Base-by-base conservation (phyloP, 2,888 invertebrate species). In the Tiphia femorata region DNA sequence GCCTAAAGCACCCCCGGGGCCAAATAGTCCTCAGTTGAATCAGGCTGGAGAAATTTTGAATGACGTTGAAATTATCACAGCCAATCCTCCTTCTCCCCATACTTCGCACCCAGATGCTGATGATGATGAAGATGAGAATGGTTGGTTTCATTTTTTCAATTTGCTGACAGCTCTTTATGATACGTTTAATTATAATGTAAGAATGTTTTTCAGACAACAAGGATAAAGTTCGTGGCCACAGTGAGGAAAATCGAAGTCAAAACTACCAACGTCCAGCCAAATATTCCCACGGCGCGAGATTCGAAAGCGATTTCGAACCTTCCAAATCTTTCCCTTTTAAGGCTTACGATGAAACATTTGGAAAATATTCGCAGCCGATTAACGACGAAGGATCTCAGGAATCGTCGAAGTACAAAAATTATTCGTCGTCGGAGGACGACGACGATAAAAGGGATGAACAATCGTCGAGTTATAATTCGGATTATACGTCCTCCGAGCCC, bases 1-100 rank as follows among this genome's bases (percentile, higher is more conserved):
- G 0, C 44, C 41, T 6, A 41, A 21, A 1, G 29, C 44, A 3
- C 30, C 17, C 3, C 7, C 40, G 5, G 3, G 7, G n/a, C 20
- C 23, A 4, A 2, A 21, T 21, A 20, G 12, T 30, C 17, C 14
- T 7, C 29, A 30, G n/a, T 12, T 19, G 17, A 30, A 29, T 6
- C 10, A 8, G 6, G 17, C 14, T 14, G 73, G 73, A 17, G 64
- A 65, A 23, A 80, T 80, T 16, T 60, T 74, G n/a, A 68, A 73
- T 0, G 81, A 82, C 33, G 81, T 78, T 2, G 81, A 81, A 51
- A 64, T 81, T 2, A 71, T 83, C 10, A 63, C 78, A 12, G 78
- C 74, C 23, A 81, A 77, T 30, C 57, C 68, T 0, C 65, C 71
- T 0, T 70, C 75, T 0, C 62, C 66, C 1, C 70, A 71, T 1